These are phyloP conservation scores for Drosophila miranda DNA, from an alignment of 1,140 invertebrate species.

Conservation along the genomic window DNA sequence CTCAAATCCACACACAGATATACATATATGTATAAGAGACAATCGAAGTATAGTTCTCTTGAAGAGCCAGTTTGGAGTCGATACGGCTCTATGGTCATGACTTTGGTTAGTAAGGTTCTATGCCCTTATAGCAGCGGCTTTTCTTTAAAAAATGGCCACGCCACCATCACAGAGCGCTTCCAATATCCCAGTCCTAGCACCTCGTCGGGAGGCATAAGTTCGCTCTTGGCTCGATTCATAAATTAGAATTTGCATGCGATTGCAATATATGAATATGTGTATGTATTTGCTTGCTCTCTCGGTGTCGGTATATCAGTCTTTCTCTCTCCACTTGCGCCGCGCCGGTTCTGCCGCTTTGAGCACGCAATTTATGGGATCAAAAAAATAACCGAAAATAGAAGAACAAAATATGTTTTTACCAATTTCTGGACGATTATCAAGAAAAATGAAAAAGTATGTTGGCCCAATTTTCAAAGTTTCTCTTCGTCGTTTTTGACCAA, in stretches of 20 bases:
- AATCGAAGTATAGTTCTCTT: no score
- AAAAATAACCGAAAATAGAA: slow-evolving; percentile 32
- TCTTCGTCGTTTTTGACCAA: slow-evolving; percentile 36
- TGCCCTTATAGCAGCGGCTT: no score
- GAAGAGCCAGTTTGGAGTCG: no score
- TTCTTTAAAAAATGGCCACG: slow-evolving; percentile 1
- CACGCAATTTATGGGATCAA: slow-evolving; percentile 63
- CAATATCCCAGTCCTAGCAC: slow-evolving; percentile 1
- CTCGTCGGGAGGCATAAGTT: slow-evolving; percentile 1
- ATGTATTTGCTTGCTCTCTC: slow-evolving; percentile 10
- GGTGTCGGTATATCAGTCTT: not conserved
- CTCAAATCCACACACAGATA: no score
- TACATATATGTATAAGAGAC: no score
- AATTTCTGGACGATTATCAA: slow-evolving; percentile 75
- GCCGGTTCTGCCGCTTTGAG: slow-evolving; percentile 66
- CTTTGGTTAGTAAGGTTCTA: no score
- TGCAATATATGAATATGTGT: not conserved
- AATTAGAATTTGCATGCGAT: slow-evolving; percentile 68
- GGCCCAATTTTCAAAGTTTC: slow-evolving; percentile 27
- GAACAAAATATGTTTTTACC: slow-evolving; percentile 69
- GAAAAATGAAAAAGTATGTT: slow-evolving; percentile 35
- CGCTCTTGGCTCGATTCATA: slow-evolving; percentile 44
- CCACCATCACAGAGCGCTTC: not conserved
- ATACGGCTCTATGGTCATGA: no score
- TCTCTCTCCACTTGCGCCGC: not conserved